Base-by-base conservation (phyloP, 1,140 invertebrate species). In the Babylonia areolata region DNA sequence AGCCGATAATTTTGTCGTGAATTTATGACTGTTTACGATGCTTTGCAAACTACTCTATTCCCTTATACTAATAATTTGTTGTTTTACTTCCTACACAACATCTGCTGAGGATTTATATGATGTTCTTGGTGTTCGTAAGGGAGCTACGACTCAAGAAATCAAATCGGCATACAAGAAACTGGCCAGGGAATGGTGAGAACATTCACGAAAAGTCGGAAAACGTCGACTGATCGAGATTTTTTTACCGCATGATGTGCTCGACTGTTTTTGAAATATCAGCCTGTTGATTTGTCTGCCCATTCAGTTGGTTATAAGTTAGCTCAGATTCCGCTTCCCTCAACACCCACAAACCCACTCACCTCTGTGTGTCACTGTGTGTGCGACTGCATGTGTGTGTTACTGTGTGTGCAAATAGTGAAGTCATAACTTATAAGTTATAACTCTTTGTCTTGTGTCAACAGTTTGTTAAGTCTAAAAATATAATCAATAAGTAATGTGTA, bases 161-260 rank as follows among this genome's bases (percentile, higher is more conserved):
- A 96, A 97, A 89, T 97, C 97, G 93, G 97, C 97, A 0, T 99
- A 99, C 91, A 98, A 97, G 92, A 96, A 97, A 92, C 94, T 98
- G 86, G 98, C 97, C 3, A 97, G 97, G 95, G 96, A 98, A 96
- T 98, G 97, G 97, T 97, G 94, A 95, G 85, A 51, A 23, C 2
- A 37, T 51, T 12, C 2, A n/a, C 3, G 40, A 51, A 37, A 23
- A 31, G 20, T n/a, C n/a, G n/a, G n/a, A n/a, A n/a, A n/a, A n/a
- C n/a, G 28, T 81, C 23, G 40, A 80, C 5, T 39, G 9, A 64
- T 28, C 35, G 15, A 6, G 28, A 73, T 42, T 1, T 28, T 42
- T 17, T 12, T 12, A 3, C 23, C 28, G 42, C 42, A 51, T 69
- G 33, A 42, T 31, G 0, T 37, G 28, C 84, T 12, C 31, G 3